Percentiles rank a stretch among this genome's conserved stretches.
Conservation (phyloP, 2,113 vertebrate species). For the Apteryx mantelli region DNA sequence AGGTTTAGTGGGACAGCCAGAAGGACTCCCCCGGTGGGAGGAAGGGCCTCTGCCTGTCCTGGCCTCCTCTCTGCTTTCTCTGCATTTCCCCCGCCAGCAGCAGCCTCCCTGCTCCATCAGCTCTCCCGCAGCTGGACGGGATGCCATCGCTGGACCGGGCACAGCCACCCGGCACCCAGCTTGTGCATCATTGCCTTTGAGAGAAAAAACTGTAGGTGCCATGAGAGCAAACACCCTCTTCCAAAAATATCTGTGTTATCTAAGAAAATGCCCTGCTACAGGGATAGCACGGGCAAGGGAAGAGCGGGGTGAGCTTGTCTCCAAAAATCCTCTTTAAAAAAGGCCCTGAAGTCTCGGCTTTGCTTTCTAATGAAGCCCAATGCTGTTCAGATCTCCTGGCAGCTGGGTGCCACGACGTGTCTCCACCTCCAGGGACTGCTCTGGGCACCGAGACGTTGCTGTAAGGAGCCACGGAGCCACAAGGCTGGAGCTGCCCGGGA, state of each 20-base stretch:
- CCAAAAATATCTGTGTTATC: not conserved
- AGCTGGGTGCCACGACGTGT: accelerated
- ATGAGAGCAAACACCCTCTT: not conserved
- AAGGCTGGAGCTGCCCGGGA: not conserved
- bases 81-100: not conserved
- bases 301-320: accelerated
- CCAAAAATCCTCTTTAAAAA: not conserved
- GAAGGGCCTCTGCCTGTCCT: too few relatives aligned
- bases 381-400: not conserved
- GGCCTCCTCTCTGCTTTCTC: too few relatives aligned
- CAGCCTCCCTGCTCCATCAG: accelerated
- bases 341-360: not conserved
- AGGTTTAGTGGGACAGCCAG: too few relatives aligned
- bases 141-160: accelerated
- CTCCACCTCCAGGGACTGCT: not conserved
- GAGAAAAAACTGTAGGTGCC: not conserved
- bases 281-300: not conserved
- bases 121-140: accelerated
- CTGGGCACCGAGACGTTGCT: too few relatives aligned
- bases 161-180: not conserved
- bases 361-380: not conserved
- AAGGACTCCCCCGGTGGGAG: too few relatives aligned
- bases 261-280: not conserved
- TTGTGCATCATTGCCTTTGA: not conserved
- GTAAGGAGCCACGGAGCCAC: too few relatives aligned